A percentile compares a stretch with the other conserved stretches of the same genome.
These are phyloP conservation scores for Chrysopilus asiliformis DNA, from an alignment of 2,888 invertebrate species.

Conservation along the genomic window DNA sequence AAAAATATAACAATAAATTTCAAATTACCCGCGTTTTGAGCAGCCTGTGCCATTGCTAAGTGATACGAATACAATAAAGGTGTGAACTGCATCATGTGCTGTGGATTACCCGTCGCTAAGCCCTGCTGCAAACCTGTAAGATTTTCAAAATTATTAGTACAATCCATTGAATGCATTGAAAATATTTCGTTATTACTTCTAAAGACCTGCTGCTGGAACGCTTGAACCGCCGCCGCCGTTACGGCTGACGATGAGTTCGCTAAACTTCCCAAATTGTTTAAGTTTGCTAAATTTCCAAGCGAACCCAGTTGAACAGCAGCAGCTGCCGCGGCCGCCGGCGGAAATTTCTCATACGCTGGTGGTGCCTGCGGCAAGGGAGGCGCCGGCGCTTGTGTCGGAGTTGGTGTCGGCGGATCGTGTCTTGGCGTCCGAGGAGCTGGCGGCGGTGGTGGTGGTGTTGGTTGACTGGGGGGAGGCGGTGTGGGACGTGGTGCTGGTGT, in stretches of 20 bases:
- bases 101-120: conserved; percentile 41
- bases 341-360: conserved; percentile 31
- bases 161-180: too few species aligned
- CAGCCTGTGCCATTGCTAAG: conserved; percentile 70
- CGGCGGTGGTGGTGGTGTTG: conserved; percentile 30
- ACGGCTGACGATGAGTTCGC: conserved; percentile 35
- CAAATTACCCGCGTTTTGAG: conserved; percentile 39
- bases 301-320: conserved; percentile 32
- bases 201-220: conserved; percentile 69
- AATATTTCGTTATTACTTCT: conserved; percentile 43
- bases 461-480: conserved; percentile 40
- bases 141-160: neutral
- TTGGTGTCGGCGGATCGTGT: conserved; percentile 18
- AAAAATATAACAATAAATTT: neutral
- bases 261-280: conserved; percentile 26
- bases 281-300: conserved; percentile 28
- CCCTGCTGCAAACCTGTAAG: conserved; percentile 30
- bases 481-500: conserved; percentile 44
- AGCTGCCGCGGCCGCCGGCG: too few species aligned
- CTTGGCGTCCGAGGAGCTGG: conserved; percentile 18
- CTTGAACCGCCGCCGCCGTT: conserved; percentile 64
- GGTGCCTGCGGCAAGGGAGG: conserved; percentile 27
- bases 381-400: conserved; percentile 24
- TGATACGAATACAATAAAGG: conserved; percentile 83
- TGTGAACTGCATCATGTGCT: conserved; percentile 80